Evolutionary conservation across 2,113 vertebrate species (phyloP), one percentile per base, ranked within the genome.

Genomic region (Calonectris borealis): DNA sequence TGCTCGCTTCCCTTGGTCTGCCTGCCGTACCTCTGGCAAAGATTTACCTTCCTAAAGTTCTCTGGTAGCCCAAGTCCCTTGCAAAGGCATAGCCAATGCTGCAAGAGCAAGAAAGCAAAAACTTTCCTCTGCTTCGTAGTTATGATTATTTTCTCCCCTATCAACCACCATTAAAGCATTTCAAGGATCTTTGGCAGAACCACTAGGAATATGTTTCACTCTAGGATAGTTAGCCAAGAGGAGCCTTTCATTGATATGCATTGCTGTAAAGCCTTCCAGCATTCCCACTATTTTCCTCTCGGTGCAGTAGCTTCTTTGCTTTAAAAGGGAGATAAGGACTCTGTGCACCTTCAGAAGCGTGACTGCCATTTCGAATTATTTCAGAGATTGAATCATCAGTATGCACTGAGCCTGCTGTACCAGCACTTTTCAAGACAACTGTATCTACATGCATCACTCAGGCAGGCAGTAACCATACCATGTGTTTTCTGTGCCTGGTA

Each of bases 281-380:
- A 68, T 91, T 93, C 86, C 70, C 72, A 83, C 61, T 83, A 6
- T 83, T 89, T 93, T 76, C 72, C 80, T 90, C 64, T 49, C 0
- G 3, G 66, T 94, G 82, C 92, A 94, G 76, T 84, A 92, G 42
- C 66, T 96, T 84, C 83, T 86, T 95, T 94, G 46, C 89, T 93
- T 94, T 91, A 91, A 95, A 97, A 96, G 69, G 88, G 79, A 95
- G 90, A 95, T 93, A 77, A 96, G 93, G 94, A 96, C 84, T 94
- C 78, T 58, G 60, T 95, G 87, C 36, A 9, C 72, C 85, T 97
- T 97, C 78, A 62, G 83, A 81, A 95, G 93, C 48, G 2, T 95
- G 92, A 93, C 96, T 95, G 75, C 90, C 90, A 82, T 97, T 97
- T 90, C 46, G 0, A 81, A 95, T 94, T 93, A 90, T 94, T 96